Evolutionary conservation across 2,888 invertebrate genomes (phyloP), one percentile per base, ranked within the genome.

Genomic region (Pycnomerus fuliginosus): DNA sequence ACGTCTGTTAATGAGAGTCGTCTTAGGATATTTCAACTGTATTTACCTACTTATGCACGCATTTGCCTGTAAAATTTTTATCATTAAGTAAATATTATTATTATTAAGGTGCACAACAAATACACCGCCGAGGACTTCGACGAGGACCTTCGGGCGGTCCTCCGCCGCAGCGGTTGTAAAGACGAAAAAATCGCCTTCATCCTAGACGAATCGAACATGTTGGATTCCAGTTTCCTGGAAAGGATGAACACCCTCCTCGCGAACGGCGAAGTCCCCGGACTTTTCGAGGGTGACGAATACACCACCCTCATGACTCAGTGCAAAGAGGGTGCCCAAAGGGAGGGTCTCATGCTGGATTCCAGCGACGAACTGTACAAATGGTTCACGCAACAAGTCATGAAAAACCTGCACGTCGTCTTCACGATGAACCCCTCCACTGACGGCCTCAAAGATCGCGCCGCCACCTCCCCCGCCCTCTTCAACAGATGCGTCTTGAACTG

Each of bases 391-490:
- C 90, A 97, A 82, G 97, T 99, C 22, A 99, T 99, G 94, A 87
- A 90, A 50, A 99, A 99, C 72, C 79, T 99, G 32, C 99, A 99
- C 74, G 99, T 99, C 5, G 99, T 99, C 28, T 99, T 99, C 75
- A 99, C 99, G 1, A 99, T 99, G 99, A 99, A 99, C 76, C 99
- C 99, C 4, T 96, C 95, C 1, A 92, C 96, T 0, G 97, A 99
- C 67, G 99, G 98, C 0, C 79, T 99, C 27, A 97, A 99, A 73
- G 98, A 98, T 74, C 83, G 98, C 50, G 99, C 99, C 1, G 94
- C 99, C 5, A 99, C 99, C 0, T 99, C 99, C 3, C 99, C 99
- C 16, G 99, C 99, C 2, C 78, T 99, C 42, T 99, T 99, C 80
- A 99, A 99, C 78, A 84, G 98, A 72, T 99, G 98, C 72, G 98